Evolutionary conservation across 53 echinoderm and acorn worm species (phyloP).

Genomic region (Luidia sarsii): DNA sequence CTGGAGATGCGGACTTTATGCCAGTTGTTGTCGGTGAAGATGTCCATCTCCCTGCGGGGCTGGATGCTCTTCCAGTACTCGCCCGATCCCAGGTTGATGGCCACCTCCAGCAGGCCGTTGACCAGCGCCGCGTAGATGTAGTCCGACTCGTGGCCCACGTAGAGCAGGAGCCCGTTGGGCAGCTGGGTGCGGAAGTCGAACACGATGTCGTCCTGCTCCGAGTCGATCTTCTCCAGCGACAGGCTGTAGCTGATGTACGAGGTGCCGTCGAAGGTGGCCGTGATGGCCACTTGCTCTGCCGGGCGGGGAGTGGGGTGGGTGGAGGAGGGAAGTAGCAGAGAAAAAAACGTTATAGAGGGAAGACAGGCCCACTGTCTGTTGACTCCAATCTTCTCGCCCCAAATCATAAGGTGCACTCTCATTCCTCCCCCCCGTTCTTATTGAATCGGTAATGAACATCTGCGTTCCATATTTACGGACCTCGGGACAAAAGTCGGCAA

Average conservation of each 20-base stretch:
- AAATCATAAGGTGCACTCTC: too few species aligned
- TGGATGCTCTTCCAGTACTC: conserved; percentile 67
- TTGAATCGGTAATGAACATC: too few species aligned
- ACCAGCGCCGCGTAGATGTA: conserved; percentile 80
- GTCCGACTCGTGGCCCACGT: conserved; percentile 66
- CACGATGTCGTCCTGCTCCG: conserved; percentile 60
- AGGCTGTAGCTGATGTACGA: conserved; percentile 89
- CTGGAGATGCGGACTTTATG: conserved; percentile 86
- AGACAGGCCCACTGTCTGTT: too few species aligned
- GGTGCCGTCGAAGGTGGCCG: conserved; percentile 81
- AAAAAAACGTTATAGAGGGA: too few species aligned
- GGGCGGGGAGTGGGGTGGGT: too few species aligned
- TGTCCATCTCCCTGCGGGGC: conserved; percentile 43
- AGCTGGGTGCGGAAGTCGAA: conserved; percentile 85
- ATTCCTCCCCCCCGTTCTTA: too few species aligned
- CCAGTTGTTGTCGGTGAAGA: conserved; percentile 83
- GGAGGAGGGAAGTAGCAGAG: too few species aligned
- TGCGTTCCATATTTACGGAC: too few species aligned
- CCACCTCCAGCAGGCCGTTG: conserved; percentile 71
- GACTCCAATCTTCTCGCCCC: too few species aligned
- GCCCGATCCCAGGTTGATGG: conserved; percentile 85
- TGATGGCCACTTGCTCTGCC: conserved; percentile 63
- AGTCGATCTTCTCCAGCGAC: conserved; percentile 50
- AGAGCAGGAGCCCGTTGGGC: conserved; percentile 70
- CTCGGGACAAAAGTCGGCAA: too few species aligned